These are phyloP conservation scores for Meteorus cinctellus DNA, from an alignment of 2,888 invertebrate genomes.

Conservation along the genomic window DNA sequence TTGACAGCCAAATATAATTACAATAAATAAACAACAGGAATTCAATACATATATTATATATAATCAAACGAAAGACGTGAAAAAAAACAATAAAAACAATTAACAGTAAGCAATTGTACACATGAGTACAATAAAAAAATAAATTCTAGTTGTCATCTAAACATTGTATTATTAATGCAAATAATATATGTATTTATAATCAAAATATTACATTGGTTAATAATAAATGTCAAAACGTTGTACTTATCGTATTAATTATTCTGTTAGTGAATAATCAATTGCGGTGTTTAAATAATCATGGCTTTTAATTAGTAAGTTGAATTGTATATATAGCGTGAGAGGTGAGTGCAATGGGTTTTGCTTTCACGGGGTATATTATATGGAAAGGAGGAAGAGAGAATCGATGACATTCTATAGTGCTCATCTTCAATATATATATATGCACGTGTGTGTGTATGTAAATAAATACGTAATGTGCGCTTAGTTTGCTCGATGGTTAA, in stretches of 20 bases:
- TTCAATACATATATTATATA: neutral
- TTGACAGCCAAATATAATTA: neutral
- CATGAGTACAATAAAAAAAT: neutral
- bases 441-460: neutral
- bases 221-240: constrained; percentile 8
- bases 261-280: constrained; percentile 17
- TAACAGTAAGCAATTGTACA: neutral
- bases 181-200: constrained; percentile 6
- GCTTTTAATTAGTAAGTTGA: constrained; percentile 21
- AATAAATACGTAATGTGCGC: constrained; percentile 23
- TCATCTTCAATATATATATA: constrained; percentile 18
- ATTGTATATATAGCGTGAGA: constrained; percentile 9
- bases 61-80: neutral
- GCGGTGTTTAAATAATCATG: constrained; percentile 15
- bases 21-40: neutral
- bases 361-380: constrained; percentile 25
- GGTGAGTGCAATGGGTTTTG: constrained; percentile 5
- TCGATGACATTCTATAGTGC: constrained; percentile 29
- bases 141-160: neutral
- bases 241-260: constrained; percentile 8
- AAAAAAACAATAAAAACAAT: neutral
- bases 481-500: constrained; percentile 4
- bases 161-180: neutral
- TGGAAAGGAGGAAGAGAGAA: constrained; percentile 31
- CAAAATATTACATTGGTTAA: neutral